Percentiles rank a stretch among this genome's conserved stretches.
These are phyloP conservation scores for Cepaea nemoralis DNA, from an alignment of 1,140 invertebrate genomes.

Conservation along the genomic window DNA sequence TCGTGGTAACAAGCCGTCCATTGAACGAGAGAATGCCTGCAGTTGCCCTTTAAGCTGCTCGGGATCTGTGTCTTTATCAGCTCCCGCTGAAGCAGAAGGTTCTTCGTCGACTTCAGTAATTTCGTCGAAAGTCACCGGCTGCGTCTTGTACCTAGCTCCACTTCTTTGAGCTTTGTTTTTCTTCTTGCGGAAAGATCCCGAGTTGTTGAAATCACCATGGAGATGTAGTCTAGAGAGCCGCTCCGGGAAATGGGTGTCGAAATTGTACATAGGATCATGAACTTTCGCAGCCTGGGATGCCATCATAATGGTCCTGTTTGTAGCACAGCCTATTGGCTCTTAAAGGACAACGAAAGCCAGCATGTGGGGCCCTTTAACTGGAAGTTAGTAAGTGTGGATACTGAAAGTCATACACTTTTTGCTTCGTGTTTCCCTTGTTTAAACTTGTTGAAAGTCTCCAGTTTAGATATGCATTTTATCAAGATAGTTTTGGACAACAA, in stretches of 20 bases:
- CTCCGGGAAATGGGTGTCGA: conserved; percentile 82
- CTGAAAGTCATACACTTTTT: too few relatives aligned
- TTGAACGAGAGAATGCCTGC: conserved; percentile 73
- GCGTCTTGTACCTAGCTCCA: conserved; percentile 77
- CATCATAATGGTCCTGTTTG: conserved; percentile 41
- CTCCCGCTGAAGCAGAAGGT: conserved; percentile 7
- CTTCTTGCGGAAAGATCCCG: conserved; percentile 48
- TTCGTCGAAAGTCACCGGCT: conserved; percentile 83
- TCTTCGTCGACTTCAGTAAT: conserved; percentile 77
- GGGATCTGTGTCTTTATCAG: conserved; percentile 17
- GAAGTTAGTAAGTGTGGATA: background rate
- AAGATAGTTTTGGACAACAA: too few relatives aligned
- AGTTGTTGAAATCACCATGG: conserved; percentile 55
- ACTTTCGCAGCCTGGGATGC: conserved; percentile 48
- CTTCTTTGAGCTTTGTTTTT: conserved; percentile 53
- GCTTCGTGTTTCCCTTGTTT: too few relatives aligned
- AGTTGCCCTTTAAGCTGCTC: conserved; percentile 59
- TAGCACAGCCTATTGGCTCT: background rate
- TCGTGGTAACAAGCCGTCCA: conserved; percentile 73
- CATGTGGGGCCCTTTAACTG: background rate
- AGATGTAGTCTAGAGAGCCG: conserved; percentile 77
- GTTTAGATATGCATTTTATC: too few relatives aligned
- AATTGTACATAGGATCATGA: conserved; percentile 71
- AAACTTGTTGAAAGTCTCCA: too few relatives aligned
- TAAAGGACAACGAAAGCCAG: background rate